Percentiles rank a stretch among this genome's conserved stretches.
Conservation (phyloP, 92 coral and sea anemone genomes). For the Epizoanthus rinbou region DNA sequence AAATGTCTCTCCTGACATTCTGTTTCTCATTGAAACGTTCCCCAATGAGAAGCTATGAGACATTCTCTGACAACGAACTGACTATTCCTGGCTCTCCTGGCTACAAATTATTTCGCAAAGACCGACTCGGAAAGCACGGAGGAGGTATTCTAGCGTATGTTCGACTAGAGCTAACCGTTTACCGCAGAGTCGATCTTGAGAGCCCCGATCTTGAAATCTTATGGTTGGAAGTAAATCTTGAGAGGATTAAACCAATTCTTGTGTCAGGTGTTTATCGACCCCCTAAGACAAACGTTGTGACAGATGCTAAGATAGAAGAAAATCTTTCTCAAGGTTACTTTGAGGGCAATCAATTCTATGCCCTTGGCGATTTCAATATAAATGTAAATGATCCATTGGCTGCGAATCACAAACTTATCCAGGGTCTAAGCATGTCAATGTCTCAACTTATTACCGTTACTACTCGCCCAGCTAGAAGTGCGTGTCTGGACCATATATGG, state of each 20-base stretch:
- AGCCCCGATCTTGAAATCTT: conserved; percentile 15
- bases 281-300: conserved; percentile 27
- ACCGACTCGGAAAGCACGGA: conserved; percentile 23
- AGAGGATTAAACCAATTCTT: conserved; percentile 41
- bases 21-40: conserved; percentile 31
- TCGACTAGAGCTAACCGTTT: background rate
- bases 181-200: conserved; percentile 38
- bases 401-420: conserved; percentile 25
- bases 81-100: conserved; percentile 18
- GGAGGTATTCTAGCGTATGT: conserved; percentile 39
- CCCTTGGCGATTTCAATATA: conserved; percentile 43
- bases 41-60: background rate
- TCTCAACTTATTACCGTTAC: conserved; percentile 20
- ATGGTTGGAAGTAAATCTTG: conserved; percentile 44
- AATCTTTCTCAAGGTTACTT: conserved; percentile 46
- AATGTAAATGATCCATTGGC: conserved; percentile 39
- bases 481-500: conserved; percentile 46
- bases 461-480: conserved; percentile 32
- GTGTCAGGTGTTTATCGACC: conserved; percentile 43
- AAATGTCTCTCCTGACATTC: conserved; percentile 23
- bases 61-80: conserved; percentile 20
- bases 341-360: conserved; percentile 41
- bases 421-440: conserved; percentile 36
- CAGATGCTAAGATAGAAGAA: conserved; percentile 25
- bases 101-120: conserved; percentile 24